Evolutionary conservation across 2,113 vertebrate genomes (phyloP).

Genomic region (Epinephelus lanceolatus): DNA sequence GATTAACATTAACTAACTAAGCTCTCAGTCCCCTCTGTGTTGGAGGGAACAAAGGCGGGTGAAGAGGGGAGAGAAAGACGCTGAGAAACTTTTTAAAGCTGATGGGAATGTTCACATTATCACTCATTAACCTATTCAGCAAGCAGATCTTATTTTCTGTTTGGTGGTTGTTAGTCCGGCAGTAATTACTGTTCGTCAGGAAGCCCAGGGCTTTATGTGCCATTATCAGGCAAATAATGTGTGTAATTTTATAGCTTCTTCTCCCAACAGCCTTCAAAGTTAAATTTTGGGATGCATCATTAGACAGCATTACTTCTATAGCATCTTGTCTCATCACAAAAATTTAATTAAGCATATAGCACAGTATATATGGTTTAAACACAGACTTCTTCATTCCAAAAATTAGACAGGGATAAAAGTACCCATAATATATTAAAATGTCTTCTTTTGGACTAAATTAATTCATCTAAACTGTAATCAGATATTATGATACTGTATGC

Average conservation of each 20-base stretch:
- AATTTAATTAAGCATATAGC: background rate
- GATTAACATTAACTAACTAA: constrained; percentile 58
- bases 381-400: background rate
- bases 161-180: constrained; percentile 6
- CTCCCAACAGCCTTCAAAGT: background rate
- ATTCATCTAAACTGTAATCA: constrained; percentile 19
- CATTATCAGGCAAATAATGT: background rate
- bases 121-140: background rate
- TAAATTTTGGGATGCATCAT: constrained; percentile 4
- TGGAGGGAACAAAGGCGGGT: constrained; percentile 43
- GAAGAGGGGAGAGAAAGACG: constrained; percentile 19
- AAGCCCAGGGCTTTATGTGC: constrained; percentile 35
- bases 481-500: background rate
- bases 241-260: background rate
- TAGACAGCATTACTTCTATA: background rate
- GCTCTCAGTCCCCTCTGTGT: constrained; percentile 30
- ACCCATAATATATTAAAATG: no score
- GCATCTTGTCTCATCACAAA: background rate
- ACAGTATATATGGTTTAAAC: background rate
- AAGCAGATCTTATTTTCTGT: constrained; percentile 19
- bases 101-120: constrained; percentile 42
- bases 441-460: no score
- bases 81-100: constrained; percentile 27
- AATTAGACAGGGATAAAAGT: background rate
- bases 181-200: constrained; percentile 27